Evolutionary conservation across 2,113 vertebrate species (phyloP).

Genomic region (Poecile atricapillus): DNA sequence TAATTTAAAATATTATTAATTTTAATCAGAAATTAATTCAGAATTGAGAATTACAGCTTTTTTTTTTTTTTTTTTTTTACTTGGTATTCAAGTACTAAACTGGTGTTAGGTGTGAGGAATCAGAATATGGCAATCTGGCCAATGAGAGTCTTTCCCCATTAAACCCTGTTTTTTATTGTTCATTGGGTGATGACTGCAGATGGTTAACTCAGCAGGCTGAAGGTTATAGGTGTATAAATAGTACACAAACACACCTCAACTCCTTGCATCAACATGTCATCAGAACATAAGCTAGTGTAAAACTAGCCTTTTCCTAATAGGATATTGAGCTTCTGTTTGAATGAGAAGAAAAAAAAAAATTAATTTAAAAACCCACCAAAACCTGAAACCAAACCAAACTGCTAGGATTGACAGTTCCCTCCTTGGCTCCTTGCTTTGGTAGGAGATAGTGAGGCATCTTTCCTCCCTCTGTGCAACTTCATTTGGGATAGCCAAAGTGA

Average conservation of each 20-base stretch:
- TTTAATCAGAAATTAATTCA: not conserved
- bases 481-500: not conserved
- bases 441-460: not conserved
- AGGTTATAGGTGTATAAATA: conserved; percentile 2
- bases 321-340: not conserved
- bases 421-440: not conserved
- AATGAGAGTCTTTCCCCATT: not conserved
- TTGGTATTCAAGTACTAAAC: not conserved
- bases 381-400: not conserved
- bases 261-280: not conserved
- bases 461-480: not conserved
- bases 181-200: not conserved
- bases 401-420: fast-evolving
- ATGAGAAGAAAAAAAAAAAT: not conserved
- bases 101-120: not conserved
- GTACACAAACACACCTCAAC: not conserved
- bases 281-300: not conserved
- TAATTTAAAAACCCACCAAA: fast-evolving
- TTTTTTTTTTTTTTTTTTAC: not conserved
- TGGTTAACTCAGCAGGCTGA: conserved; percentile 9
- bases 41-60: not conserved
- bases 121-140: not conserved
- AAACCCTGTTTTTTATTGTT: not conserved
- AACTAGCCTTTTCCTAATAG: not conserved
- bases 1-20: not conserved